These are phyloP conservation scores for Platalea minor DNA, from an alignment of 2,797 vertebrate species.

Conservation along the genomic window DNA sequence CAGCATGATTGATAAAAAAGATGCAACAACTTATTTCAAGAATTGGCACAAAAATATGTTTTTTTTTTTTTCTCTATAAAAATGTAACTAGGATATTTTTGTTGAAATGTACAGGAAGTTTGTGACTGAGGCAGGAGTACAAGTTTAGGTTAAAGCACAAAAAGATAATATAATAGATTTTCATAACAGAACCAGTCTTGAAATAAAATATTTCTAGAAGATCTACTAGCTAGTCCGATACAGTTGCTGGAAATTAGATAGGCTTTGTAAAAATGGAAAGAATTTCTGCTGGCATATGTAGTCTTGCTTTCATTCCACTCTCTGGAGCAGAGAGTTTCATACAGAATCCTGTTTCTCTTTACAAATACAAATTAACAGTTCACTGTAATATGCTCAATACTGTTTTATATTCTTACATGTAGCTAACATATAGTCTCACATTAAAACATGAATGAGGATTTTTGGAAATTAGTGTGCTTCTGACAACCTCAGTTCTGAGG, in stretches of 20 bases:
- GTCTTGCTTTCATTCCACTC: not conserved
- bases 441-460: not conserved
- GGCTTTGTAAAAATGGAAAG: not conserved
- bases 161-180: not conserved
- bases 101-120: not conserved
- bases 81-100: not conserved
- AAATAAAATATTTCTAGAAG: not conserved
- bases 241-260: not conserved
- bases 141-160: not conserved
- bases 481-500: not conserved
- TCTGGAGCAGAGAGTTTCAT: not conserved
- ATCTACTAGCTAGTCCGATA: not conserved
- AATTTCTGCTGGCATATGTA: not conserved
- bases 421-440: not conserved
- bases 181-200: not conserved
- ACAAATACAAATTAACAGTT: not conserved
- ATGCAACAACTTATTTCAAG: not conserved
- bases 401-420: not conserved
- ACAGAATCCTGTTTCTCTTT: not conserved
- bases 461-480: not conserved
- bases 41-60: not conserved
- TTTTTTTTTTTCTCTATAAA: not conserved
- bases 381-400: not conserved
- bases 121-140: not conserved
- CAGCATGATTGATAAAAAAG: not conserved